These are phyloP conservation scores for Dioctria rufipes DNA, from an alignment of 2,888 invertebrate species.

Conservation along the genomic window DNA sequence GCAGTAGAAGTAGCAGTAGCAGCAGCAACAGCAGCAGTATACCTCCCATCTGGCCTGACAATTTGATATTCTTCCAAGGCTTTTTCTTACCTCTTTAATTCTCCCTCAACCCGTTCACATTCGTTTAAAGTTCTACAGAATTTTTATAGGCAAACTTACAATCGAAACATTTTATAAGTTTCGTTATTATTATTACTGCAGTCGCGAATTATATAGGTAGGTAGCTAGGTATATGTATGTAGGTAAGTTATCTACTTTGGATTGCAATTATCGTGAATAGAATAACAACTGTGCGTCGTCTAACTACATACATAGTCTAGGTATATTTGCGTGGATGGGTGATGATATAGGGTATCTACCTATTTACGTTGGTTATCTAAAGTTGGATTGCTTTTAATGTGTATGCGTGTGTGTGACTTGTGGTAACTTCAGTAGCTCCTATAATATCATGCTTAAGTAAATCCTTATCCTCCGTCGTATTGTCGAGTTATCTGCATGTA, in stretches of 20 bases:
- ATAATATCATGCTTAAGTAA: conserved; percentile 44
- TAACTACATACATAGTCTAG: not conserved
- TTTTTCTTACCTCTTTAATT: too few species aligned
- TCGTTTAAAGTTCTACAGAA: too few species aligned
- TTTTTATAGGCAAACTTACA: conserved; percentile 6
- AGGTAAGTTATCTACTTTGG: conserved; percentile 29
- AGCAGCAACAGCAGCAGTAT: not conserved
- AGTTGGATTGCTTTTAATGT: too few species aligned
- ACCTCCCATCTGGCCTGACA: conserved; percentile 21
- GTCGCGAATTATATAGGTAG: not conserved
- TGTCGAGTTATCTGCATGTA: conserved; percentile 47
- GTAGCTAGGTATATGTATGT: too few species aligned
- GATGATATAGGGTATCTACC: too few species aligned
- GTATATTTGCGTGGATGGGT: not conserved
- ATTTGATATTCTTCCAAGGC: too few species aligned
- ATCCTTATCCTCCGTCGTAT: conserved; percentile 34
- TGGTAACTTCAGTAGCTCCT: conserved; percentile 11
- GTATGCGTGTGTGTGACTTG: not conserved
- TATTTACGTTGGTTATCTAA: not conserved
- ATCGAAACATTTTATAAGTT: conserved; percentile 44
- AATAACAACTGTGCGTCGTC: conserved; percentile 33
- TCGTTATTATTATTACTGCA: conserved; percentile 56
- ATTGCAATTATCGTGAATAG: conserved; percentile 51
- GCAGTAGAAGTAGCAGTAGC: too few species aligned
- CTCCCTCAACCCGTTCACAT: too few species aligned